Conservation (phyloP, 64 coral and sea anemone genomes). For the Porites lutea region DNA sequence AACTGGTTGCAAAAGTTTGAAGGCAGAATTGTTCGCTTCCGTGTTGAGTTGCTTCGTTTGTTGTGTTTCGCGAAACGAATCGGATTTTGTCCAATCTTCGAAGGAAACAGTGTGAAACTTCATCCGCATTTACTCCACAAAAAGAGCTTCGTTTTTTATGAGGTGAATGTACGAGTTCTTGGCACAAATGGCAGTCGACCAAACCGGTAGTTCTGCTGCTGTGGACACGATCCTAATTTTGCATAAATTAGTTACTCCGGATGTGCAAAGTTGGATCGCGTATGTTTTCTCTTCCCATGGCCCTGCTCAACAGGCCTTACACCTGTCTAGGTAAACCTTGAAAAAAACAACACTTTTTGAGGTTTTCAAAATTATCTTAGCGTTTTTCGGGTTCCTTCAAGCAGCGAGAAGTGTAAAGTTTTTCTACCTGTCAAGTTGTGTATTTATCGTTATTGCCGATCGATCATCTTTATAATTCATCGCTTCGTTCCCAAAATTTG, state of each 20-base stretch:
- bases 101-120: not conserved
- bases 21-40: conserved; percentile 26
- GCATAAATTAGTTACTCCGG: conserved; percentile 59
- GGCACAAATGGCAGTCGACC: not conserved
- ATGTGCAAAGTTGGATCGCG: conserved; percentile 24
- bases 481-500: not conserved
- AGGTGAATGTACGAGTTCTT: not conserved
- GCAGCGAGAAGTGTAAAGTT: not conserved
- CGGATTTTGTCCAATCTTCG: not conserved
- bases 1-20: not conserved
- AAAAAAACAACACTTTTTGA: not conserved
- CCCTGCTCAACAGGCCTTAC: not conserved
- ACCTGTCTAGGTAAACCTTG: not conserved
- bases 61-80: not conserved
- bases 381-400: not conserved
- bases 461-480: not conserved
- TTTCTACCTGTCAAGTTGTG: conserved; percentile 7
- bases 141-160: not conserved
- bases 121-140: not conserved
- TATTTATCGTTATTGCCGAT: not conserved
- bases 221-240: conserved; percentile 20
- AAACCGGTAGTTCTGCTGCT: conserved; percentile 34
- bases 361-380: not conserved
- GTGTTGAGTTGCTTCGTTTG: conserved; percentile 14
- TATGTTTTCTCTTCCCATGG: conserved; percentile 16